These are phyloP conservation scores for Platycercus adscitus DNA, from an alignment of 2,113 vertebrate genomes.

Conservation along the genomic window DNA sequence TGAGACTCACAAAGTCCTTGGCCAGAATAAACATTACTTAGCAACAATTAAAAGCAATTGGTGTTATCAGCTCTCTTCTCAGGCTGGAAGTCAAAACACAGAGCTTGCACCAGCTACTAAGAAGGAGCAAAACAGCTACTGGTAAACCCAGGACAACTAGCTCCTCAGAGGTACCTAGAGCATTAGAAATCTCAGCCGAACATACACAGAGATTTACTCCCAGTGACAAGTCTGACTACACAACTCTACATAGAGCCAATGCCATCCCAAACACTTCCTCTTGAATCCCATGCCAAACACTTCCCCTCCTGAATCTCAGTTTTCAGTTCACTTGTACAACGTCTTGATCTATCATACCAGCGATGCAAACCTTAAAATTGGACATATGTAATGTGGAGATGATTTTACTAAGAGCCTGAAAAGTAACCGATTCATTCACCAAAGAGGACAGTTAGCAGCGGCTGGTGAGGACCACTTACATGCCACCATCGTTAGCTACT, in stretches of 20 bases:
- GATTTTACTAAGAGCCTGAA: not conserved
- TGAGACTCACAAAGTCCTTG: too few species aligned
- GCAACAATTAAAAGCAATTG: too few species aligned
- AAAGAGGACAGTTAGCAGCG: not conserved
- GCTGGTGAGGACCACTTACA: not conserved
- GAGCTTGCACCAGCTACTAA: too few species aligned
- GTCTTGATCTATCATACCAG: not conserved
- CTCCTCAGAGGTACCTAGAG: not conserved
- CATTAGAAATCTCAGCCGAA: not conserved
- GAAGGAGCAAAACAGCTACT: too few species aligned
- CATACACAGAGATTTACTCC: not conserved
- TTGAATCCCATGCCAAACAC: not conserved
- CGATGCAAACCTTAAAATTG: not conserved
- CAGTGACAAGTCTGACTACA: not conserved
- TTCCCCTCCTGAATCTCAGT: not conserved
- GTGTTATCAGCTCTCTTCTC: too few species aligned
- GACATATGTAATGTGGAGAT: accelerated
- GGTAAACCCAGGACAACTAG: too few species aligned
- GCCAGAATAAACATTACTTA: too few species aligned
- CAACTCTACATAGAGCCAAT: not conserved
- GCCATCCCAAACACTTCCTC: not conserved
- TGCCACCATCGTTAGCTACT: not conserved
- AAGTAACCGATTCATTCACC: not conserved
- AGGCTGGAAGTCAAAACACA: too few species aligned
- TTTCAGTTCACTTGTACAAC: not conserved